These are phyloP conservation scores for Enteromius paludinosus DNA, from an alignment of 2,797 vertebrate species.

Conservation along the genomic window DNA sequence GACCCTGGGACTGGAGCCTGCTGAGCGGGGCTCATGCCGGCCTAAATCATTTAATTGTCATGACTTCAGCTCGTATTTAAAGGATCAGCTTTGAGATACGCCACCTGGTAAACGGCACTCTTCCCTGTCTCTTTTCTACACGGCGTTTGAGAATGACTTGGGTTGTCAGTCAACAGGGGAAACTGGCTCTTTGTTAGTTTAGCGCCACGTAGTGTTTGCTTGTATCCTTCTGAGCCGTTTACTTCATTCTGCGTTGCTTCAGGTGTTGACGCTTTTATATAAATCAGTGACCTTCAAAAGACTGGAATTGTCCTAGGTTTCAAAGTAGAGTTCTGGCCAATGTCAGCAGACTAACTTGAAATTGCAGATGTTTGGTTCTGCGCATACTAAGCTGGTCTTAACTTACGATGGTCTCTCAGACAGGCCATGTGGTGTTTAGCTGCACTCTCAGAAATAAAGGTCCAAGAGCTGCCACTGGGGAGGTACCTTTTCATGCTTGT, in stretches of 20 bases:
- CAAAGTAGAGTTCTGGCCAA: neutral
- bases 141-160: neutral
- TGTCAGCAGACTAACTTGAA: neutral
- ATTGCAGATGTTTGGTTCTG: neutral
- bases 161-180: neutral
- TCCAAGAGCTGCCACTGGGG: no score
- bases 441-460: no score
- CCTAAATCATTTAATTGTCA: slow-evolving; percentile 97
- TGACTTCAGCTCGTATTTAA: slow-evolving; percentile 84
- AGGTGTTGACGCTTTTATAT: neutral
- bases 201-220: neutral
- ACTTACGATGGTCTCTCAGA: neutral
- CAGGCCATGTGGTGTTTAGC: neutral
- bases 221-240: neutral
- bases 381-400: neutral
- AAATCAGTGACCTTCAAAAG: neutral
- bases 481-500: no score
- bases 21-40: slow-evolving; percentile 81
- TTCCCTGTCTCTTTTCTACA: slow-evolving; percentile 63
- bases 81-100: slow-evolving; percentile 85
- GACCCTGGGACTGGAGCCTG: slow-evolving; percentile 92
- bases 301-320: neutral
- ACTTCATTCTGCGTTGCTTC: slow-evolving; percentile 22
- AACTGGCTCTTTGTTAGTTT: neutral
- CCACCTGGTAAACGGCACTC: slow-evolving; percentile 75